Percentiles rank a stretch among this genome's conserved stretches.
These are phyloP conservation scores for Agrotis puta DNA, from an alignment of 2,888 invertebrate genomes.

Conservation along the genomic window DNA sequence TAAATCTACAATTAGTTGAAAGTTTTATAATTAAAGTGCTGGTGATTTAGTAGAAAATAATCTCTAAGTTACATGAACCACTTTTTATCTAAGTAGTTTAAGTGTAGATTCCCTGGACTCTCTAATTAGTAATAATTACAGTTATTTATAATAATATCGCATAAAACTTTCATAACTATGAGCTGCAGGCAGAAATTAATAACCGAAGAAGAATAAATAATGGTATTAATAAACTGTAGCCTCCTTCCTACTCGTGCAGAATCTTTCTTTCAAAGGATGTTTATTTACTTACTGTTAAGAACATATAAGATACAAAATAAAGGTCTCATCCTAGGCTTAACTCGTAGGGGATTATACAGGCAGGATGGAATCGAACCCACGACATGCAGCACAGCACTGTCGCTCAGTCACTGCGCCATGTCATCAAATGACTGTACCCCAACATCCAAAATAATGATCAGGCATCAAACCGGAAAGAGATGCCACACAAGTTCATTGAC, in stretches of 20 bases:
- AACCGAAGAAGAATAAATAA: not conserved
- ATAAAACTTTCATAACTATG: slow-evolving; percentile 13
- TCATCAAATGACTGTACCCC: not conserved
- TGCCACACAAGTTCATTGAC: slow-evolving; percentile 61
- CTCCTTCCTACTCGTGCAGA: slow-evolving; percentile 3
- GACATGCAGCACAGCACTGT: too few relatives aligned
- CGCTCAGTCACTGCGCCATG: too few relatives aligned
- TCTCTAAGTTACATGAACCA: not conserved
- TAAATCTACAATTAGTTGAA: slow-evolving; percentile 19
- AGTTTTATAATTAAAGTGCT: slow-evolving; percentile 14
- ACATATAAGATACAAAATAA: too few relatives aligned
- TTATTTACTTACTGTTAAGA: too few relatives aligned
- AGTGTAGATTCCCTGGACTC: slow-evolving; percentile 3
- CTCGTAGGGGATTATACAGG: too few relatives aligned
- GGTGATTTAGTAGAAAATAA: slow-evolving; percentile 22
- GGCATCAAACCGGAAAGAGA: slow-evolving; percentile 45
- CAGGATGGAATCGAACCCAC: too few relatives aligned
- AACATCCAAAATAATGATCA: not conserved
- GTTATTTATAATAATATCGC: not conserved
- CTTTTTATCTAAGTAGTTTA: not conserved
- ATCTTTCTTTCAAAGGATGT: too few relatives aligned
- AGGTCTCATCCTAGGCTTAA: too few relatives aligned
- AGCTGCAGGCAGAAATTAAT: not conserved
- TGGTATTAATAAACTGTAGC: too few relatives aligned
- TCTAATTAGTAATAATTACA: slow-evolving; percentile 1